These are phyloP conservation scores for Anguilla obscura DNA, from an alignment of 2,797 vertebrate species.

Conservation along the genomic window DNA sequence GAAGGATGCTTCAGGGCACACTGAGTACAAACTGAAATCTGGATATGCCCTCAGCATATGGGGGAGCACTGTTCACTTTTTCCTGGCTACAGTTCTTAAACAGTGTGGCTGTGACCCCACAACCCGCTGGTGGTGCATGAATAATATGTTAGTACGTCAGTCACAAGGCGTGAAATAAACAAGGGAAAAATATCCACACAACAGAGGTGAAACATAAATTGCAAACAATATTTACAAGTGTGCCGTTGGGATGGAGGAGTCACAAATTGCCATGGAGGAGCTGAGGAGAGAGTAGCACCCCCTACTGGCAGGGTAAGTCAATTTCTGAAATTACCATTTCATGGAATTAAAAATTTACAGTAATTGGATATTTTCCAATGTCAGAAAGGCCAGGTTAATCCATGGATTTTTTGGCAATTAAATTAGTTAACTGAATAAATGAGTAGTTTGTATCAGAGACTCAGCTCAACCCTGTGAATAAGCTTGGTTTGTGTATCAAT, in stretches of 20 bases:
- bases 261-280: background rate
- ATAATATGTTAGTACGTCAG: background rate
- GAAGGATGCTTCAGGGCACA: slow-evolving; percentile 8
- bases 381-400: background rate
- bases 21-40: slow-evolving; percentile 4
- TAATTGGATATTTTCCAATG: background rate
- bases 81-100: background rate
- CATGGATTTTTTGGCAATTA: background rate
- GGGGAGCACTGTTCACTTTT: slow-evolving; percentile 6
- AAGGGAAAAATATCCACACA: background rate
- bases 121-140: background rate
- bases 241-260: background rate
- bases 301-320: background rate
- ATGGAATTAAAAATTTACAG: background rate
- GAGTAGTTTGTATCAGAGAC: background rate
- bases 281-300: background rate
- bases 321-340: background rate
- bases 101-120: background rate
- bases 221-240: background rate
- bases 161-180: background rate
- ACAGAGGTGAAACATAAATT: background rate
- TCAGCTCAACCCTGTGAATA: slow-evolving; percentile 20
- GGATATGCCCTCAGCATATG: background rate
- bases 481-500: slow-evolving; percentile 15
- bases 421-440: background rate